Evolutionary conservation across 2,888 invertebrate genomes (phyloP).

Genomic region (Troides aeacus): DNA sequence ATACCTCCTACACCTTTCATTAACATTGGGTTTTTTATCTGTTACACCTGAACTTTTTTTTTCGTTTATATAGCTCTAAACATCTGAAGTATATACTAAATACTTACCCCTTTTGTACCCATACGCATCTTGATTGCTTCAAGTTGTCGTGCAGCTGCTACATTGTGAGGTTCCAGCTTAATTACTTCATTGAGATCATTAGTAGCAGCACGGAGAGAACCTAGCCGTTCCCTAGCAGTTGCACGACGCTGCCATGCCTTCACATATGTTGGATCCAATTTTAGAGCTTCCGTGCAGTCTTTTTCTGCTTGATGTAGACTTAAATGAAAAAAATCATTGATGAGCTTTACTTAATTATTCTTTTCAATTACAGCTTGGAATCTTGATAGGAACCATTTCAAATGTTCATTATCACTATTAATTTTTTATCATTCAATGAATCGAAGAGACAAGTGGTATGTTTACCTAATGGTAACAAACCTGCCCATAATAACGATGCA

Average conservation of each 20-base stretch:
- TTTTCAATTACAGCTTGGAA: neutral
- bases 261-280: constrained; percentile 87
- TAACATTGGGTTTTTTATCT: too few relatives aligned
- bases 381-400: too few relatives aligned
- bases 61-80: neutral
- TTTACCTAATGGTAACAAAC: too few relatives aligned
- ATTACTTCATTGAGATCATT: constrained; percentile 85
- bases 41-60: too few relatives aligned
- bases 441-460: too few relatives aligned
- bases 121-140: constrained; percentile 76
- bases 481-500: too few relatives aligned
- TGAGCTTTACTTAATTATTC: neutral
- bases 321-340: constrained; percentile 2
- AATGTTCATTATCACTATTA: too few relatives aligned
- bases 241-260: constrained; percentile 93
- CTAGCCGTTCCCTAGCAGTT: constrained; percentile 85
- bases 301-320: constrained; percentile 85
- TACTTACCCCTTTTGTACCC: constrained; percentile 72
- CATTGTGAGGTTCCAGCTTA: constrained; percentile 88
- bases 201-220: constrained; percentile 85
- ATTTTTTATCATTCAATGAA: too few relatives aligned
- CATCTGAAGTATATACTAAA: neutral
- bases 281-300: constrained; percentile 90
- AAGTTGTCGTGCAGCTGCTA: constrained; percentile 82
- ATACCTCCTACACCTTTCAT: too few relatives aligned